These are phyloP conservation scores for Pteropus alecto DNA, from an alignment of 2,113 vertebrate species.

Conservation along the genomic window DNA sequence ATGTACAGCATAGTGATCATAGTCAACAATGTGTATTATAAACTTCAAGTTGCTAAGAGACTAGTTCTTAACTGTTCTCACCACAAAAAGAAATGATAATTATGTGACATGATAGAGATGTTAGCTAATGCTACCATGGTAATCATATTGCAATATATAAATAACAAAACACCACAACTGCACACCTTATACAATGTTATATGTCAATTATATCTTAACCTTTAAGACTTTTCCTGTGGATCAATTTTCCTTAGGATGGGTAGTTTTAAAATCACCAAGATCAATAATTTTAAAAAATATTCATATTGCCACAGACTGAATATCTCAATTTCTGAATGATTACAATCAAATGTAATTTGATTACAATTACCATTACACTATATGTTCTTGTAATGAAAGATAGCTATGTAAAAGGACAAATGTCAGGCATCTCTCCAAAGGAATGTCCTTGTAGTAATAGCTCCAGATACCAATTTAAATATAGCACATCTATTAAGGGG, in stretches of 20 bases:
- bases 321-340: background rate
- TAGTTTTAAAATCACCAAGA: background rate
- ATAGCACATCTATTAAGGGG: background rate
- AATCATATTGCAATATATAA: background rate
- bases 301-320: background rate
- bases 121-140: background rate
- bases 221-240: background rate
- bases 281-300: conserved; percentile 27
- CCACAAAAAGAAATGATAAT: background rate
- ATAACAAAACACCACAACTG: background rate
- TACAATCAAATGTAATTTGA: background rate
- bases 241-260: background rate
- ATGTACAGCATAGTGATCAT: background rate
- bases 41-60: background rate
- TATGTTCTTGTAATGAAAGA: background rate
- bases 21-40: background rate
- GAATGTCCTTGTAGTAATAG: background rate
- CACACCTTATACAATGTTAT: background rate
- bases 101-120: background rate
- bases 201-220: background rate
- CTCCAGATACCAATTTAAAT: background rate
- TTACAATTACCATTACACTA: background rate
- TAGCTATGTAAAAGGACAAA: background rate
- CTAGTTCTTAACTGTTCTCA: background rate
- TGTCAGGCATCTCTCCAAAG: background rate